These are phyloP conservation scores for Sebastes itinus DNA, from an alignment of 2,797 vertebrate species.

Conservation along the genomic window DNA sequence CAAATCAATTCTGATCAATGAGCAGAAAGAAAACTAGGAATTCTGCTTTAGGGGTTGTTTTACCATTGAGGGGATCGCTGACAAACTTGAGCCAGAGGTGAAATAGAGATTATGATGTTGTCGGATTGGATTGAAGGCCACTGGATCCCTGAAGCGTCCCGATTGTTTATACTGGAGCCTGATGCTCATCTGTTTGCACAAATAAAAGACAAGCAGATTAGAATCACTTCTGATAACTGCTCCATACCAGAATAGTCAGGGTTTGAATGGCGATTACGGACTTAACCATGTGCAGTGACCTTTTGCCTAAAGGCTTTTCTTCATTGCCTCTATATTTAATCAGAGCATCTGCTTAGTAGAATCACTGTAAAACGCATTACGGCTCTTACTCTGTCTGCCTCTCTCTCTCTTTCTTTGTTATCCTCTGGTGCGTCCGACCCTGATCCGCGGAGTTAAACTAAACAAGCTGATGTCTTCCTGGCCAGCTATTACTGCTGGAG, in stretches of 20 bases:
- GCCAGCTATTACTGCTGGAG: conserved; percentile 69
- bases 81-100: conserved; percentile 8
- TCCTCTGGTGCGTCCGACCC: conserved; percentile 47
- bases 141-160: conserved; percentile 5
- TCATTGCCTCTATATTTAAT: conserved; percentile 51
- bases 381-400: conserved; percentile 10
- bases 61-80: conserved; percentile 9
- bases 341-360: conserved; percentile 45
- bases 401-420: conserved; percentile 40
- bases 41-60: conserved; percentile 18
- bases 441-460: conserved; percentile 73
- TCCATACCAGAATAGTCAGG: conserved; percentile 6
- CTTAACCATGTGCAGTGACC: conserved; percentile 44
- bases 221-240: conserved; percentile 32
- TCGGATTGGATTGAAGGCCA: conserved; percentile 7
- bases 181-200: conserved; percentile 34
- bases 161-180: conserved; percentile 15
- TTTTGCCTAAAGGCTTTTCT: conserved; percentile 51
- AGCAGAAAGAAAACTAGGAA: background rate
- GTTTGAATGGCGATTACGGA: conserved; percentile 38
- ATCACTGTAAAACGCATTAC: conserved; percentile 42
- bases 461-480: conserved; percentile 79
- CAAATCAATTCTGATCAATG: conserved; percentile 35
- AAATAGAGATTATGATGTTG: conserved; percentile 1
- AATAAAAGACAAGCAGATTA: conserved; percentile 36